Conservation (phyloP, 2,888 invertebrate species). For the Cephonodes hylas region DNA sequence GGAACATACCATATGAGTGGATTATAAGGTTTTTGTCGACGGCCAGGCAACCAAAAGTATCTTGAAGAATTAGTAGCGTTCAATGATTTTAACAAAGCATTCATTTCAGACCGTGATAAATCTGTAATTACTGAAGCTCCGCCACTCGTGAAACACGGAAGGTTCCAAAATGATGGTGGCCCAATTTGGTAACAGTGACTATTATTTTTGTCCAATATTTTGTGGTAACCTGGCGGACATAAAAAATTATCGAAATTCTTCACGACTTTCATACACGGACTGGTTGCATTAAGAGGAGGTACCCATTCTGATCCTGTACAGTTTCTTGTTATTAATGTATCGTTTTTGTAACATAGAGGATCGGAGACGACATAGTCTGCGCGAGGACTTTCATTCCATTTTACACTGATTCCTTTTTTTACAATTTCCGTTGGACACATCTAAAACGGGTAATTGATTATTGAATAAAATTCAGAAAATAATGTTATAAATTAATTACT, state of each 20-base stretch:
- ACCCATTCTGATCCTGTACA: constrained; percentile 57
- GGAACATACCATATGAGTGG: constrained; percentile 73
- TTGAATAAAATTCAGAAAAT: not conserved
- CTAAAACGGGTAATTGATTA: constrained; percentile 40
- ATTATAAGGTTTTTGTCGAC: constrained; percentile 59
- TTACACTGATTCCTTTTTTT: constrained; percentile 49
- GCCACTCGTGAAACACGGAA: constrained; percentile 64
- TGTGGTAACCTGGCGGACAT: constrained; percentile 61
- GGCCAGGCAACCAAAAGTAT: constrained; percentile 76
- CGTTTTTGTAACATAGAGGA: constrained; percentile 55
- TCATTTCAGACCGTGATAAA: constrained; percentile 45
- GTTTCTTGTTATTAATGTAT: constrained; percentile 50
- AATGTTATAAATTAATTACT: not conserved
- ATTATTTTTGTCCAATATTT: constrained; percentile 49
- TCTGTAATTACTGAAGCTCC: constrained; percentile 65
- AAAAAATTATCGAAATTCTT: constrained; percentile 45
- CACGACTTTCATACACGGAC: constrained; percentile 48
- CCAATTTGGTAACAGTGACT: constrained; percentile 62
- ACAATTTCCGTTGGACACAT: constrained; percentile 58
- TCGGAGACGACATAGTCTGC: constrained; percentile 52
- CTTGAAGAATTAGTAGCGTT: constrained; percentile 38
- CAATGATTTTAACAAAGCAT: constrained; percentile 53
- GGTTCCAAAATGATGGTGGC: constrained; percentile 50
- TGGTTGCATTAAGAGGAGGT: constrained; percentile 44
- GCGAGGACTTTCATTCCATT: constrained; percentile 49